Conservation (phyloP, 1,140 invertebrate species). For the Onthophagus taurus region DNA sequence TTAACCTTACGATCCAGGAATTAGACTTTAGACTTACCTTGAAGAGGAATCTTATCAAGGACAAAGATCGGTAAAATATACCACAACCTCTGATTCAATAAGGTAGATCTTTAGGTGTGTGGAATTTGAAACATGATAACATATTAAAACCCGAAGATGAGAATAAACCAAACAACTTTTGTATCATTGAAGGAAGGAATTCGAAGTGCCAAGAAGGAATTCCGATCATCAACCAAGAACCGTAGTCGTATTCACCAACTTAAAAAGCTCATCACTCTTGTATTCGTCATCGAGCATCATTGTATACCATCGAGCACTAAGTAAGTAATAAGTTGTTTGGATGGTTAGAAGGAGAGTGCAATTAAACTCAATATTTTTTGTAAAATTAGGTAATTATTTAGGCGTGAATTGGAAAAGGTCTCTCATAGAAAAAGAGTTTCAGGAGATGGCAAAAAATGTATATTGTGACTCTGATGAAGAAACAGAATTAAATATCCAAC, state of each 20-base stretch:
- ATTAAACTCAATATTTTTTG: no score
- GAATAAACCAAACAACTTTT: conserved; percentile 33
- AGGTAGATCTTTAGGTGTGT: conserved; percentile 43
- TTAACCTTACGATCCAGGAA: conserved; percentile 30
- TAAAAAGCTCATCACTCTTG: conserved; percentile 24
- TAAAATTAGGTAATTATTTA: no score
- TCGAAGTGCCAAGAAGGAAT: no score
- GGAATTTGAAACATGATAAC: conserved; percentile 35
- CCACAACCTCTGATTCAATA: conserved; percentile 39
- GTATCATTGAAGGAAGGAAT: conserved; percentile 36
- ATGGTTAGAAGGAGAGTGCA: no score
- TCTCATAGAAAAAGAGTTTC: no score
- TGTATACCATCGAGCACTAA: no score
- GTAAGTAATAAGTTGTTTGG: no score
- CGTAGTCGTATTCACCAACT: conserved; percentile 19
- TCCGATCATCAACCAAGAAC: conserved; percentile 38
- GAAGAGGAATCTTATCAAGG: conserved; percentile 34
- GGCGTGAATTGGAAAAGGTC: no score
- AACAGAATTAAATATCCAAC: no score
- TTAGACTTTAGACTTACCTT: conserved; percentile 26
- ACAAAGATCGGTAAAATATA: conserved; percentile 39
- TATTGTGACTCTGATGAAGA: no score
- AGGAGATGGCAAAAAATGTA: no score
- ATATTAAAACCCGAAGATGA: conserved; percentile 30
- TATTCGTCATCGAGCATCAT: conserved; percentile 20